A percentile compares a stretch with the other conserved stretches of the same genome.
Evolutionary conservation across 2,888 invertebrate species (phyloP).

Genomic region (Callimorpha dominula): DNA sequence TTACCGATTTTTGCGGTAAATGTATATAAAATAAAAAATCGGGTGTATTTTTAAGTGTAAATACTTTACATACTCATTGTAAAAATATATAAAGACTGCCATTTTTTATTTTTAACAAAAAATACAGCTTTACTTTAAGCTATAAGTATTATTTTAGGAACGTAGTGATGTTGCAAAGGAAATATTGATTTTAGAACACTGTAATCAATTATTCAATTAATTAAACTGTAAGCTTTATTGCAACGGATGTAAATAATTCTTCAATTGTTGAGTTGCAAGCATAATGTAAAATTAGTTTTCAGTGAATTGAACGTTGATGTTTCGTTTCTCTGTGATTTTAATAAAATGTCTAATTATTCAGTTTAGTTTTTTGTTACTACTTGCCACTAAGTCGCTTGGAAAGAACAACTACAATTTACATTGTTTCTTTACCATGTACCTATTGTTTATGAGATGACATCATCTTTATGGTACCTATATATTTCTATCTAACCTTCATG

Average conservation of each 20-base stretch:
- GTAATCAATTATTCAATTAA: conserved; percentile 46
- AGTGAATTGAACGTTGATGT: conserved; percentile 49
- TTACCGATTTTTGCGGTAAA: conserved; percentile 86
- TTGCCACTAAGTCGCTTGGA: neutral
- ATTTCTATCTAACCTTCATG: too few species aligned
- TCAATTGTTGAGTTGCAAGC: conserved; percentile 41
- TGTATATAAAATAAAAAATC: conserved; percentile 80
- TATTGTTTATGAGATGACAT: neutral
- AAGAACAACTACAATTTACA: neutral
- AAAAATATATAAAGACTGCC: conserved; percentile 83
- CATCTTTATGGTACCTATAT: too few species aligned
- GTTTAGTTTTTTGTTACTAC: conserved; percentile 41
- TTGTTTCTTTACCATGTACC: neutral
- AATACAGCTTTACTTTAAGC: conserved; percentile 84
- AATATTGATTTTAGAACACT: conserved; percentile 28
- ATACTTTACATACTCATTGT: conserved; percentile 76
- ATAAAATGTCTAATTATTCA: conserved; percentile 45
- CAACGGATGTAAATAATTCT: conserved; percentile 43
- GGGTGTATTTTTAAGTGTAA: conserved; percentile 81
- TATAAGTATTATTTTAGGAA: conserved; percentile 73
- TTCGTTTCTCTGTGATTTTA: conserved; percentile 56
- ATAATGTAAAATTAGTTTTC: conserved; percentile 44
- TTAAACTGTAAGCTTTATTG: conserved; percentile 56
- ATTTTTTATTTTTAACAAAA: conserved; percentile 79
- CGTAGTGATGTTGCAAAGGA: conserved; percentile 43